A percentile compares a stretch with the other conserved stretches of the same genome.
Conservation (phyloP, 2,797 vertebrate species). For the Gobionotothen gibberifrons region DNA sequence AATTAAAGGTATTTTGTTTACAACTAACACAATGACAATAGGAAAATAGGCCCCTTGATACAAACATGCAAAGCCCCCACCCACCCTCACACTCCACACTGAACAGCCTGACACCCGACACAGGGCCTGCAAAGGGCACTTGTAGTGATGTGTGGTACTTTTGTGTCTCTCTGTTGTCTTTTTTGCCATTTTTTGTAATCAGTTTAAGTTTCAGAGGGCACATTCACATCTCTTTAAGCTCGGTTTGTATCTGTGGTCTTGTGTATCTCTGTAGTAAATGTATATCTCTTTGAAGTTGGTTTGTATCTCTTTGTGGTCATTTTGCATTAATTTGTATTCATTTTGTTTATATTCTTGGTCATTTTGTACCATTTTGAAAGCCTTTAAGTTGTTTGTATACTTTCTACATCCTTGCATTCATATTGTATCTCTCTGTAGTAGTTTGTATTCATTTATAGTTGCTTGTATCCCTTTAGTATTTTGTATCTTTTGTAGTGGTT, state of each 20-base stretch:
- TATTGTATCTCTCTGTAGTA: too few relatives aligned
- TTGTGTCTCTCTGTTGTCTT: neutral
- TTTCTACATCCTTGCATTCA: too few relatives aligned
- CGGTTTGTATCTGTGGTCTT: neutral
- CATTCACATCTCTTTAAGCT: neutral
- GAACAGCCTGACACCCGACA: neutral
- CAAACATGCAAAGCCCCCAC: too few relatives aligned
- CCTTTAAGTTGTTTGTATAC: neutral
- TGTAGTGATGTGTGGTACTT: neutral
- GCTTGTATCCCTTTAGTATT: too few relatives aligned
- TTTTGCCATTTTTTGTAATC: neutral
- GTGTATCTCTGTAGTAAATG: neutral
- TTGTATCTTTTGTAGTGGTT: too few relatives aligned
- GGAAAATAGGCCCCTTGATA: neutral
- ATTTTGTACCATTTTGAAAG: neutral
- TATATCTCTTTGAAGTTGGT: neutral
- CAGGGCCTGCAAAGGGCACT: neutral
- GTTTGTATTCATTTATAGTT: too few relatives aligned
- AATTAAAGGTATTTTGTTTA: neutral
- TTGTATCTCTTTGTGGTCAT: neutral
- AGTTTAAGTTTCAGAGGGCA: neutral
- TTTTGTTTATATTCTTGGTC: too few relatives aligned
- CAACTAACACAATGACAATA: neutral
- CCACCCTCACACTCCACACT: too few relatives aligned
- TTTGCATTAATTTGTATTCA: neutral